Evolutionary conservation across 2,797 vertebrate genomes (phyloP), one percentile per base, ranked within the genome.

Genomic region (Poeciliopsis presidionis): DNA sequence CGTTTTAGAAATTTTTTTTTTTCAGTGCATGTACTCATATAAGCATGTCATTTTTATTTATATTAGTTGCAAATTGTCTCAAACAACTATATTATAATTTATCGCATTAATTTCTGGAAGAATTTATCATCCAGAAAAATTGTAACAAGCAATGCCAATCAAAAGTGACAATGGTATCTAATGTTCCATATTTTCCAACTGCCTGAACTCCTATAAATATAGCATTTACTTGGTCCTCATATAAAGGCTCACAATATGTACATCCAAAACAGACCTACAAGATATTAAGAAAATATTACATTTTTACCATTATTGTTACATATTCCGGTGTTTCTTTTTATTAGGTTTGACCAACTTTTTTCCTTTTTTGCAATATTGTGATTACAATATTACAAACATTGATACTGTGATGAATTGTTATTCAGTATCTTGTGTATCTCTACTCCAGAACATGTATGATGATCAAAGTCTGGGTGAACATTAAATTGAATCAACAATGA

Each of bases 141-240:
- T 84, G 75, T 84, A 76, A 84, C 80, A 22, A 22, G 7, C 51
- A 65, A 76, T 16, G 67, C 72, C 73, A 79, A 82, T 80, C 3
- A 63, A 7, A 65, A 65, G 33, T 80, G 85, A 84, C 79, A 74
- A 69, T 73, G 51, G 55, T 84, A 85, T 39, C 61, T 36, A 83
- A 47, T 73, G 55, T 46, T 28, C 36, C 70, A 73, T 70, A 59
- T 13, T 49, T 57, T 39, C 65, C 18, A 45, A 43, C 71, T 45
- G 63, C 28, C 45, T 72, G 18, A 71, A 61, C 6, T n/a, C 25
- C 46, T n/a, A 69, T 6, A 57, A 74, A 61, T 5, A 18, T 33
- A 39, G 2, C 13, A 18, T 14, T 30, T 36, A 72, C 57, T 46
- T 18, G 1, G 20, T 33, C 7, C 47, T 20, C 47, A 20, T 20